phyloP scores from a whole-genome alignment of 1,140 invertebrate genomes.

The Anthonomus grandis region DNA sequence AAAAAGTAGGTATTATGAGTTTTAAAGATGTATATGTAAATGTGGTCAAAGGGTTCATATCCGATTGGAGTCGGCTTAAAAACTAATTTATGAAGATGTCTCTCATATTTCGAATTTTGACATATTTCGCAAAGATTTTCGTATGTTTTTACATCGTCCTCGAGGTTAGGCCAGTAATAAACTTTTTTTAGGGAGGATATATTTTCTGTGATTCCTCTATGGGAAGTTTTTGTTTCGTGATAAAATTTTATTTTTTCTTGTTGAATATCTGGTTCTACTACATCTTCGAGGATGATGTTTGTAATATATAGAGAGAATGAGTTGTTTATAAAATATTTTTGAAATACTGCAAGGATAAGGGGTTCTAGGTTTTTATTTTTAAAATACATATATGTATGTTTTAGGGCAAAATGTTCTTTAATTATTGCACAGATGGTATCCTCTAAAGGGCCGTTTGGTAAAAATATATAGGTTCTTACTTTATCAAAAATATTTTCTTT shows the following conservation, averaged over 20 bases:
- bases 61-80: slow-evolving; percentile 34
- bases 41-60: slow-evolving; percentile 36
- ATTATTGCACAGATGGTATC: background rate
- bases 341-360: background rate
- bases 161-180: slow-evolving; percentile 44
- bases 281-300: background rate
- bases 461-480: background rate
- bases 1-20: slow-evolving; percentile 4
- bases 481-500: slow-evolving; percentile 3
- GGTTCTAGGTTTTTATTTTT: slow-evolving; percentile 5
- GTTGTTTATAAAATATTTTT: slow-evolving; percentile 14
- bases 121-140: slow-evolving; percentile 36
- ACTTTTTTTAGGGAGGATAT: slow-evolving; percentile 32
- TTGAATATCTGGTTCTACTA: slow-evolving; percentile 1
- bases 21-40: slow-evolving; percentile 37
- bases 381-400: slow-evolving; percentile 13
- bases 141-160: slow-evolving; percentile 30
- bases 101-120: slow-evolving; percentile 38
- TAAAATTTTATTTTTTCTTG: slow-evolving; percentile 37
- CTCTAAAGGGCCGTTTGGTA: background rate
- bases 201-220: slow-evolving; percentile 45
- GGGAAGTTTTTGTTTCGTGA: slow-evolving; percentile 40
- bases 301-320: background rate
- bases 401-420: background rate
- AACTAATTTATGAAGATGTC: slow-evolving; percentile 34